Base-by-base conservation (phyloP, 2,888 invertebrate species). In the Pandemis corylana region DNA sequence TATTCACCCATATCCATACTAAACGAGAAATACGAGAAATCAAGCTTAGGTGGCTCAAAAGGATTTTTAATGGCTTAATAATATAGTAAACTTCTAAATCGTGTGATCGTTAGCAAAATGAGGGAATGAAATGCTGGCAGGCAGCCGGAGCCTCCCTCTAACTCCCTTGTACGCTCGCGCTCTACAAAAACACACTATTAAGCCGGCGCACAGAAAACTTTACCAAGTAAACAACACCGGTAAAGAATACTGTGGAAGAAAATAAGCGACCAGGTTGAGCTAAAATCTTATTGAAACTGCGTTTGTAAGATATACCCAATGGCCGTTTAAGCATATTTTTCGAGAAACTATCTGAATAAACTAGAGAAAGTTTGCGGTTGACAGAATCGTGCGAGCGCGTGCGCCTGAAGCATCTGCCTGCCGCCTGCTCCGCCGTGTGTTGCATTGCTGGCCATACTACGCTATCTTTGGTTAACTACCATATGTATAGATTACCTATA, bases 351-450 rank as follows among this genome's bases (percentile, higher is more conserved):
- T 67, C 46, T 73, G 68, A 77, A 78, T 76, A 72, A 79, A 80
- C 77, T 76, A 79, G 89, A 87, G 89, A 89, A 89, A 89, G 89
- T 89, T 79, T 80, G 83, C 81, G 83, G 82, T 84, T 86, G 86
- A 81, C 85, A 85, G 86, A 82, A 83, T 80, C 80, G 83, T 83
- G 85, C 82, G 84, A 83, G 83, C 83, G 85, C 82, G 84, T 83
- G 83, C 84, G 81, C 79, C 76, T 76, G 79, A 78, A 77, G 80
- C 78, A 78, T 84, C 28, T 7, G 9, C 13, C 9, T 20, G 15
- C 46, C 28, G 65, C 28, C 46, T 10, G 53, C n/a, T 49, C n/a
- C 41, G 66, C 6, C 64, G 28, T 12, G 13, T 51, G 59, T 4
- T 59, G 59, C 59, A 59, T 59, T 36, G 12, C 49, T 49, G 12